Conservation (phyloP, 2,113 vertebrate genomes). For the Lota lota region DNA sequence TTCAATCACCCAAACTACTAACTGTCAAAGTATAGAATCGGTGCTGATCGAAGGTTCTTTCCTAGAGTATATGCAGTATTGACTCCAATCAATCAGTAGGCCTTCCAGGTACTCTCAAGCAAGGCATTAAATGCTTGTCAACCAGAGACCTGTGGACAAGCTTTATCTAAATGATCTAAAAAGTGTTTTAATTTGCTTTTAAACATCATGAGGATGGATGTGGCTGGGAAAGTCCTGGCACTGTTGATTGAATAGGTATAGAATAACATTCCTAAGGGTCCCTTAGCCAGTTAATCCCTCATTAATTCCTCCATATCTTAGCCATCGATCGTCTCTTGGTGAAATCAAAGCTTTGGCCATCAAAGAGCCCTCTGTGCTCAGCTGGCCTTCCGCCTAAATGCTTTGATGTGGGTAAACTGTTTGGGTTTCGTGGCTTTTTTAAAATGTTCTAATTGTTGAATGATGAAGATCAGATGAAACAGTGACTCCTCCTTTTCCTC, state of each 20-base stretch:
- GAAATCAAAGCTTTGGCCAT: conserved; percentile 31
- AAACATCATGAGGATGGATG: too few species aligned
- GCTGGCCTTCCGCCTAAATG: not conserved
- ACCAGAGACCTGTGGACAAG: too few species aligned
- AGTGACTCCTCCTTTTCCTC: not conserved
- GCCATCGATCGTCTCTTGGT: not conserved
- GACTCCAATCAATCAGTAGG: too few species aligned
- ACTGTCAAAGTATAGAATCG: too few species aligned
- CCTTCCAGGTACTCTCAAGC: too few species aligned
- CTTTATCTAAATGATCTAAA: too few species aligned
- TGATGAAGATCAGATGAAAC: not conserved
- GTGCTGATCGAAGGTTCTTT: too few species aligned
- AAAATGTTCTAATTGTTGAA: not conserved
- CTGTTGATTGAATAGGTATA: not conserved
- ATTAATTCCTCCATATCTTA: conserved; percentile 17
- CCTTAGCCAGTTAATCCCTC: not conserved
- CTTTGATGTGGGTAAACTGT: conserved; percentile 25
- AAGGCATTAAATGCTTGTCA: too few species aligned
- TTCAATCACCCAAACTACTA: too few species aligned
- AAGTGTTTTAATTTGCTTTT: too few species aligned
- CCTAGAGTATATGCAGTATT: too few species aligned
- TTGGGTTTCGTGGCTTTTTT: conserved; percentile 13
- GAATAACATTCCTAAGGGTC: conserved; percentile 2
- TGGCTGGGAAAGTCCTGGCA: too few species aligned
- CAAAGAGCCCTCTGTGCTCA: conserved; percentile 9